Evolutionary conservation across 2,113 vertebrate genomes (phyloP), one percentile per base, ranked within the genome.

Genomic region (Periophthalmus modestus): DNA sequence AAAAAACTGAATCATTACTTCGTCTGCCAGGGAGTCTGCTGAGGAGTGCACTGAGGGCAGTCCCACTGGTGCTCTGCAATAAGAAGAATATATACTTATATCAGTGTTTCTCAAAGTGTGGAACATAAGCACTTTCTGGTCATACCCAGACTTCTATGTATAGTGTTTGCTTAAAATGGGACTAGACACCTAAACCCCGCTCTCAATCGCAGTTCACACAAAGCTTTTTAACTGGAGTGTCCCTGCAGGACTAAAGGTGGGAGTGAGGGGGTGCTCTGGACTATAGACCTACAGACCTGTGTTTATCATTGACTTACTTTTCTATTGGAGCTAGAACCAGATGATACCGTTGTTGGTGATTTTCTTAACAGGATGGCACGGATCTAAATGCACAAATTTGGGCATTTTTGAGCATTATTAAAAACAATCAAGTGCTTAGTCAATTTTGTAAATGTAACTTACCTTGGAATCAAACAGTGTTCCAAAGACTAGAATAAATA

Each of bases 401-500:
- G 11, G 5, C 5, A 19, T 15, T 62, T 62, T 18, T 18, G 7
- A 33, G 15, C 58, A 61, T 66, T 18, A 61, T 2, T 1, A 0
- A 46, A 47, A 19, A 52, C 9, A 2, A 43, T 63, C 24, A 28
- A 43, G 12, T 52, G 1, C 24, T 1, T 4, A 23, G n/a, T n/a
- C 13, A 0, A 0, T 21, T 61, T 21, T 24, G 57, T 14, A 14
- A 13, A 1, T 69, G 67, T n/a, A 5, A 74, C 80, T 62, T 87
- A 92, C 90, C 89, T 84, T 92, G 50, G 82, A 78, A 81, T 92
- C 89, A 5, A 81, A 50, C 1, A 94, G 79, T 16, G 89, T 92
- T 72, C 93, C 94, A 83, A 95, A 94, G 52, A 94, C 85, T 54
- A 95, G 90, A 90, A 95, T 94, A 79, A 95, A 95, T 84, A 94